phyloP scores from a whole-genome alignment of 1,140 invertebrate genomes.

The Drusus annulatus region DNA sequence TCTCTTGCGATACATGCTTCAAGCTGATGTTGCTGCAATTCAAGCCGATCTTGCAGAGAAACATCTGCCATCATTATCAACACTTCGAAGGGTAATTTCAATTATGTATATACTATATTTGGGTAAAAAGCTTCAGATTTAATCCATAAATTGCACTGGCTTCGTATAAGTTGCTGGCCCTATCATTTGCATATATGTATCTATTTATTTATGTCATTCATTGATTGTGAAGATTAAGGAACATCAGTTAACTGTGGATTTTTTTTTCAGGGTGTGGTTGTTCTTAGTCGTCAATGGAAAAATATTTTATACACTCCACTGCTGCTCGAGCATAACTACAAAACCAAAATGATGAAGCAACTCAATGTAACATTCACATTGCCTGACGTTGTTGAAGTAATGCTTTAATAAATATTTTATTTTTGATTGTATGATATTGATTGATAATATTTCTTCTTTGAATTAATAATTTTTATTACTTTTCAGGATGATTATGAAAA shows the following conservation, averaged over 20 bases:
- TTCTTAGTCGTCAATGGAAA: constrained; percentile 96
- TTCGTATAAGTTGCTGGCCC: neutral
- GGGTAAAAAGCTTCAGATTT: neutral
- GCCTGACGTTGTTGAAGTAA: constrained; percentile 85
- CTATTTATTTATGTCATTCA: too few species aligned
- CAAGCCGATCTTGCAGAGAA: constrained; percentile 88
- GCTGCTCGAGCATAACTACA: constrained; percentile 90
- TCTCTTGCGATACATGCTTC: constrained; percentile 87
- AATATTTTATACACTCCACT: constrained; percentile 95
- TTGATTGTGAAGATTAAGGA: too few species aligned
- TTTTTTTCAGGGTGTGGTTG: constrained; percentile 84
- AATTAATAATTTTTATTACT: neutral
- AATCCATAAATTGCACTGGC: neutral
- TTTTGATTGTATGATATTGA: neutral
- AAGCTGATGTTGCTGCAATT: constrained; percentile 81
- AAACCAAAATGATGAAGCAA: constrained; percentile 85
- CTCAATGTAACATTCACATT: constrained; percentile 91
- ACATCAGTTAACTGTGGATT: neutral
- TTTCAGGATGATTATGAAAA: constrained; percentile 54
- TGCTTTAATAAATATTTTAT: too few species aligned
- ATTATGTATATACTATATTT: neutral
- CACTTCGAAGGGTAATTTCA: constrained; percentile 80
- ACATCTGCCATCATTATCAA: constrained; percentile 89
- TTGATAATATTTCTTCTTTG: neutral
- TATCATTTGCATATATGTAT: neutral